Percentiles rank a stretch among this genome's conserved stretches.
Evolutionary conservation across 2,888 invertebrate species (phyloP).

Genomic region (Eupithecia tripunctaria): DNA sequence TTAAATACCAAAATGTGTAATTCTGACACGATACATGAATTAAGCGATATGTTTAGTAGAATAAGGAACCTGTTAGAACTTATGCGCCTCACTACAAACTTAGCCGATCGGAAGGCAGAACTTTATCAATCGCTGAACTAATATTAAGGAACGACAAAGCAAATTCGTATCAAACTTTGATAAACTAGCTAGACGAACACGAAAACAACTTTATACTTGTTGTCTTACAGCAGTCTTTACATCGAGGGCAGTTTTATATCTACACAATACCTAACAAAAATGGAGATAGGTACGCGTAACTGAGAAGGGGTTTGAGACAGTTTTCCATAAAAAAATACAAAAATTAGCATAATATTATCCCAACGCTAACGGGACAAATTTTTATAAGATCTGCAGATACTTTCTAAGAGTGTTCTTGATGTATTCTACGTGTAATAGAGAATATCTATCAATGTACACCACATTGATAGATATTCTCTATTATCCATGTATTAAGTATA

Average conservation of each 20-base stretch:
- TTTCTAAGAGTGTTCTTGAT: no score
- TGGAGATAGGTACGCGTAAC: background rate
- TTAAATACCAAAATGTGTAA: no score
- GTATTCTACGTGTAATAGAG: no score
- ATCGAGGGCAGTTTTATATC: background rate
- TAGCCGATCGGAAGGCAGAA: constrained; percentile 68
- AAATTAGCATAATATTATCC: background rate
- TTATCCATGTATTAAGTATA: no score
- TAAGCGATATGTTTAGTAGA: no score
- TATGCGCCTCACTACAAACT: constrained; percentile 63
- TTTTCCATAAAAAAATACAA: background rate
- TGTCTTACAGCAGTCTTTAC: background rate
- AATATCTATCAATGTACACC: no score
- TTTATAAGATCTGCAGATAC: no score
- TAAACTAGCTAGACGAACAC: background rate
- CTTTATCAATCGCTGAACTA: constrained; percentile 70
- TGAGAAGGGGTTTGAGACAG: background rate
- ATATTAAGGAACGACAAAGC: constrained; percentile 49
- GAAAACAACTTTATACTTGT: background rate
- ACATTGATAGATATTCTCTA: no score
- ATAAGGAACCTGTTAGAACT: constrained; percentile 44
- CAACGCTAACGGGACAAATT: no score
- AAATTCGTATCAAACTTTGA: constrained; percentile 20
- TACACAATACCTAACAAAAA: background rate
- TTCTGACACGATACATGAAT: no score